phyloP scores from a whole-genome alignment of 2,888 invertebrate genomes.

The Tetrapedia diversipes region DNA sequence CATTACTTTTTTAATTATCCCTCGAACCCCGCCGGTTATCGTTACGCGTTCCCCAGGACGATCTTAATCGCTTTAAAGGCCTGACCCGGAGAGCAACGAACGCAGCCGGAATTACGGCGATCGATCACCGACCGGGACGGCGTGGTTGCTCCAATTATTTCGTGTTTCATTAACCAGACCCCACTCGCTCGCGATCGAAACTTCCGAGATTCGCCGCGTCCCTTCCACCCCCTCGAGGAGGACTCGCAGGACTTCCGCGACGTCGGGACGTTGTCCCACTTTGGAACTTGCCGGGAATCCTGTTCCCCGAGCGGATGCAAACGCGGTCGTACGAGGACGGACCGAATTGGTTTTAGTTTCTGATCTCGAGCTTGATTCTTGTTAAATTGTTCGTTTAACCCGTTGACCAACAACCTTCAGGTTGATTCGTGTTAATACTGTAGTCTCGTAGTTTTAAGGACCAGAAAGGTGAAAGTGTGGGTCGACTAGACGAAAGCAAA shows the following conservation, averaged over 20 bases:
- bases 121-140: slow-evolving; percentile 29
- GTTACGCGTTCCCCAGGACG: slow-evolving; percentile 73
- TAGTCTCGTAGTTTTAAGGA: too few species aligned
- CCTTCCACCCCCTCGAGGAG: neutral
- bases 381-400: neutral
- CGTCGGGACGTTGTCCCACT: slow-evolving; percentile 33
- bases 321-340: neutral
- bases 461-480: too few species aligned
- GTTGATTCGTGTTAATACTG: too few species aligned
- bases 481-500: too few species aligned
- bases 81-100: slow-evolving; percentile 35
- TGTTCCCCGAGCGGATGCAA: neutral
- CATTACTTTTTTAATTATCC: slow-evolving; percentile 78
- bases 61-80: slow-evolving; percentile 75
- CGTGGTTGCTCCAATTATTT: slow-evolving; percentile 54
- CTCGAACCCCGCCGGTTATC: slow-evolving; percentile 58
- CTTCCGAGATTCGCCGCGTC: slow-evolving; percentile 41
- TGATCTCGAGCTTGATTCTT: too few species aligned
- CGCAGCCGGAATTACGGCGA: slow-evolving; percentile 39
- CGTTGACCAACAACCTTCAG: too few species aligned
- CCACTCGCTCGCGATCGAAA: slow-evolving; percentile 40
- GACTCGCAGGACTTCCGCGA: slow-evolving; percentile 39
- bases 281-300: slow-evolving; percentile 16
- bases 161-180: slow-evolving; percentile 57
- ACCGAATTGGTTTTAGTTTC: neutral